Evolutionary conservation across 2,113 vertebrate genomes (phyloP), one percentile per base, ranked within the genome.

Genomic region (Esox niger): DNA sequence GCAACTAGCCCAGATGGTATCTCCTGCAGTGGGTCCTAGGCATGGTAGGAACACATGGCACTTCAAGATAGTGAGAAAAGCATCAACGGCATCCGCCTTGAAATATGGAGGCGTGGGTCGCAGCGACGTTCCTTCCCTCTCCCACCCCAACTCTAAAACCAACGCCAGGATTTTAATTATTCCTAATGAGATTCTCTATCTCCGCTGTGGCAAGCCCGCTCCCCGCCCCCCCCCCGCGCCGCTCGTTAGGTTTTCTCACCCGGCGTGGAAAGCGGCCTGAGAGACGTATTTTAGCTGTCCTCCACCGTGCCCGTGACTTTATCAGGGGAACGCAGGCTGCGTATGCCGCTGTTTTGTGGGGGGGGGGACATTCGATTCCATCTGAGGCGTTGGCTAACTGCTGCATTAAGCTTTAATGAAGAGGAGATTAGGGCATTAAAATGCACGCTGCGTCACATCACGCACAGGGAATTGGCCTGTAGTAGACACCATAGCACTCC

Each of bases 401-500:
- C 72, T 77, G 83, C 23, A 71, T 86, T 85, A 75, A 79, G 86
- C 80, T 83, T 88, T 88, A 89, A 88, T 90, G 82, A 90, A 88
- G 79, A 84, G 85, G 82, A 89, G 87, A 90, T 88, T 83, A 82
- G 74, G 74, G 76, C 82, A 87, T 87, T 85, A 83, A 69, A 43
- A 89, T 89, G 87, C 88, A 77, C 78, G 74, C 79, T 15, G 38
- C 20, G 10, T 78, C 29, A 68, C 29, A 68, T 47, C 63, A 54
- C 15, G 56, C 78, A 76, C 75, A 69, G 69, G 38, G 38, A 43
- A 43, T n/a, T n/a, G 13, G 38, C 3, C 69, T 68, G 25, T 76
- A 81, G 86, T 73, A 72, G 70, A 81, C 79, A 74, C 25, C 82
- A 88, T 88, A 88, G 85, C 76, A 61, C 52, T 76, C 77, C 3